Percentiles rank a stretch among this genome's conserved stretches.
Evolutionary conservation across 2,888 invertebrate species (phyloP).

Genomic region (Platycnemis pennipes): DNA sequence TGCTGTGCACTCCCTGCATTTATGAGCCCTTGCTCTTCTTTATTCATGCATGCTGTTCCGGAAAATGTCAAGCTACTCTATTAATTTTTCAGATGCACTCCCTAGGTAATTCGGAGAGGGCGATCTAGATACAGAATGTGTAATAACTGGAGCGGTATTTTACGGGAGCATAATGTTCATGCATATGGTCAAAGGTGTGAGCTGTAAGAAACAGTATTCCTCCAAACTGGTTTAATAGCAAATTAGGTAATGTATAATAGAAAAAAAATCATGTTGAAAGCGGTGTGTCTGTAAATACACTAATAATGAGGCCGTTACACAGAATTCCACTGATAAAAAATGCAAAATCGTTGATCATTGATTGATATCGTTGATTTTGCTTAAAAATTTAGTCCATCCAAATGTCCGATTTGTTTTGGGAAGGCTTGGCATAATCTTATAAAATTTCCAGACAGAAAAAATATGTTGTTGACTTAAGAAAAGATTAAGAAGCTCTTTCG

Average conservation of each 20-base stretch:
- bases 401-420: too few relatives aligned
- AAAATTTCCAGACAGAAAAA: too few relatives aligned
- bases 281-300: too few relatives aligned
- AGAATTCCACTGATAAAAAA: too few relatives aligned
- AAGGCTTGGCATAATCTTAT: too few relatives aligned
- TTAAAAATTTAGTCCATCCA: too few relatives aligned
- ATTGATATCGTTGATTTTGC: too few relatives aligned
- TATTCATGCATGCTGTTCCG: not conserved
- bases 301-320: too few relatives aligned
- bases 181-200: not conserved
- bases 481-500: too few relatives aligned
- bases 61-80: not conserved
- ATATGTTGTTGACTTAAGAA: too few relatives aligned
- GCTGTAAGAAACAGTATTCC: not conserved
- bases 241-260: not conserved
- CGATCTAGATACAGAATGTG: not conserved
- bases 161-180: not conserved
- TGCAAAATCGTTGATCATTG: too few relatives aligned
- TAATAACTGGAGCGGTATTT: not conserved
- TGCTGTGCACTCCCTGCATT: not conserved
- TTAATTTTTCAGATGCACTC: conserved; percentile 1
- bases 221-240: not conserved
- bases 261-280: too few relatives aligned
- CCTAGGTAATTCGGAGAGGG: not conserved
- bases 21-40: not conserved